Base-by-base conservation (phyloP, 2,797 vertebrate genomes). In the Alauda arvensis region DNA sequence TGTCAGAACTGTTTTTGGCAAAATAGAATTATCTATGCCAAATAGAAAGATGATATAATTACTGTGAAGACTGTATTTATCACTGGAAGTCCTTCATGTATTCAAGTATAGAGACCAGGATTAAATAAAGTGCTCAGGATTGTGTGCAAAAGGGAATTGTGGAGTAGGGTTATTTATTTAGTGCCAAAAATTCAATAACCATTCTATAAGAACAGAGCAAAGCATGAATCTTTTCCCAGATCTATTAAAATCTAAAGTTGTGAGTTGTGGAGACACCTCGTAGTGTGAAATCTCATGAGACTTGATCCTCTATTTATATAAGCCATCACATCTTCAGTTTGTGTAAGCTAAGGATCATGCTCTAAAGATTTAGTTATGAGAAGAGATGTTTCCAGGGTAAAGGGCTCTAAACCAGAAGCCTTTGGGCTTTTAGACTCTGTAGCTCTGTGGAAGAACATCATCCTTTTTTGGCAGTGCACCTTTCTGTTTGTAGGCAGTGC, bases 21-120 rank as follows among this genome's bases (percentile, higher is more conserved):
- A 88, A 91, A 94, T 84, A 74, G 70, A 84, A 86, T 88, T 79
- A 88, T 61, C 81, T 18, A 19, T 77, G 48, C 33, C 57, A 82
- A 88, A 71, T 43, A 68, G 39, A 82, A 90, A 77, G 57, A 74
- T 82, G 5, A 91, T 82, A 79, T 65, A 77, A 86, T 88, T 77
- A 77, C 51, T 74, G 43, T 86, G 57, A 79, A 74, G 61, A 57
- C 57, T 79, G 7, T 92, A 67, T 93, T 81, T 88, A 49, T 80
- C 69, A 46, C 48, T 83, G 46, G 6, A 77, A 82, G 23, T 77
- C 84, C 68, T 86, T 88, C 24, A 63, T n/a, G 55, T 72, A 57
- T 92, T 89, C 51, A 74, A 74, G 57, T 81, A 31, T 49, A 45
- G 49, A 87, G 63, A 78, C 52, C 53, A 88, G 60, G 56, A 87